These are phyloP conservation scores for Puffinus mauretanicus DNA, from an alignment of 2,113 vertebrate species.

Conservation along the genomic window DNA sequence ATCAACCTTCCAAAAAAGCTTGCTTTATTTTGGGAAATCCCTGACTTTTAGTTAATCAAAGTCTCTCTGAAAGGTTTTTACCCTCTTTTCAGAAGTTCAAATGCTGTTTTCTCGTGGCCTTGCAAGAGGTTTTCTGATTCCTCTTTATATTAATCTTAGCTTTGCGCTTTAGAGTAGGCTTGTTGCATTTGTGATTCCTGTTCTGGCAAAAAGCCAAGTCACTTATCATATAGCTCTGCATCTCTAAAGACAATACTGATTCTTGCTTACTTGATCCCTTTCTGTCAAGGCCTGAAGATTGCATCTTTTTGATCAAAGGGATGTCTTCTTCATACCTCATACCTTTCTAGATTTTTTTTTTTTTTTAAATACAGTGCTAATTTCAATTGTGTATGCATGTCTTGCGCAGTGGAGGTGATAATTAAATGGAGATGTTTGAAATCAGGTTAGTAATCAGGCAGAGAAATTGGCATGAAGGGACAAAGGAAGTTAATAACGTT, in stretches of 20 bases:
- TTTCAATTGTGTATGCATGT: background rate
- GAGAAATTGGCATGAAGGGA: background rate
- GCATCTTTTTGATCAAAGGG: background rate
- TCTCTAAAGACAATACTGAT: background rate
- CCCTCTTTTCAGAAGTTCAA: background rate
- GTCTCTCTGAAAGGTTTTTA: background rate
- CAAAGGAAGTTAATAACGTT: background rate
- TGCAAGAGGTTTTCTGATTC: background rate
- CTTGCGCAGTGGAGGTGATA: background rate
- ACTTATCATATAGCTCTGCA: fast-evolving
- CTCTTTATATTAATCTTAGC: background rate
- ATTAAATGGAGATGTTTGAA: background rate
- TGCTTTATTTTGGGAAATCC: background rate
- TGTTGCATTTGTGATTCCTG: background rate
- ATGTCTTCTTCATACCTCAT: fast-evolving
- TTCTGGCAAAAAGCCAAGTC: background rate
- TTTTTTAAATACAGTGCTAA: background rate
- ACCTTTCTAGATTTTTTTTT: background rate
- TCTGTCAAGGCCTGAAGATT: background rate
- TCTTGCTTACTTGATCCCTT: background rate
- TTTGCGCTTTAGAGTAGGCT: background rate
- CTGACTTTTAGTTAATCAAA: background rate
- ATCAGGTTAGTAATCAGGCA: background rate
- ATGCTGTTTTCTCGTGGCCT: background rate
- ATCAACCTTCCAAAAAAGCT: background rate